Conservation (phyloP, 2,888 invertebrate genomes). For the Amorpha juglandis region DNA sequence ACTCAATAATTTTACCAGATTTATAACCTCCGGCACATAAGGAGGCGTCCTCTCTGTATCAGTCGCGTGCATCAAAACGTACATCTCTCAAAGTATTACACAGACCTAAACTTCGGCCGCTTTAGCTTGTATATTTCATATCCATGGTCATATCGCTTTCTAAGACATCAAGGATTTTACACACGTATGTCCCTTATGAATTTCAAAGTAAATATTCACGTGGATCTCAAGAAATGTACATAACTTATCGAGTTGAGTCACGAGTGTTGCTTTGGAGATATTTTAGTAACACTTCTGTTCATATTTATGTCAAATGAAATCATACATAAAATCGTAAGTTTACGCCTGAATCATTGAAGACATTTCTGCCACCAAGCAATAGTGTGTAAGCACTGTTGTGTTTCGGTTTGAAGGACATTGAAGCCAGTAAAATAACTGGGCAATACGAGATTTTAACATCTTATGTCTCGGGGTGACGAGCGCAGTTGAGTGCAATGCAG, state of each 20-base stretch:
- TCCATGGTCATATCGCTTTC: slow-evolving; percentile 48
- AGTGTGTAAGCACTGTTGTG: too few species aligned
- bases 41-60: too few species aligned
- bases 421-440: too few species aligned
- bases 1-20: too few species aligned
- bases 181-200: slow-evolving; percentile 21
- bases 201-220: slow-evolving; percentile 15
- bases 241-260: neutral
- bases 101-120: neutral
- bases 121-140: slow-evolving; percentile 46
- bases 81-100: neutral
- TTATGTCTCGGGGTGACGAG: too few species aligned
- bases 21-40: too few species aligned
- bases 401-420: too few species aligned
- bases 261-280: neutral
- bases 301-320: neutral
- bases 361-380: too few species aligned
- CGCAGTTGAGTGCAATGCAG: too few species aligned
- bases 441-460: too few species aligned
- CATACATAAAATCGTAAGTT: neutral
- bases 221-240: neutral
- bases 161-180: slow-evolving; percentile 43
- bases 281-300: slow-evolving; percentile 2
- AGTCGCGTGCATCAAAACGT: too few species aligned
- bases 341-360: too few species aligned